Evolutionary conservation across 2,797 vertebrate genomes (phyloP).

Genomic region (Monodelphis domestica): DNA sequence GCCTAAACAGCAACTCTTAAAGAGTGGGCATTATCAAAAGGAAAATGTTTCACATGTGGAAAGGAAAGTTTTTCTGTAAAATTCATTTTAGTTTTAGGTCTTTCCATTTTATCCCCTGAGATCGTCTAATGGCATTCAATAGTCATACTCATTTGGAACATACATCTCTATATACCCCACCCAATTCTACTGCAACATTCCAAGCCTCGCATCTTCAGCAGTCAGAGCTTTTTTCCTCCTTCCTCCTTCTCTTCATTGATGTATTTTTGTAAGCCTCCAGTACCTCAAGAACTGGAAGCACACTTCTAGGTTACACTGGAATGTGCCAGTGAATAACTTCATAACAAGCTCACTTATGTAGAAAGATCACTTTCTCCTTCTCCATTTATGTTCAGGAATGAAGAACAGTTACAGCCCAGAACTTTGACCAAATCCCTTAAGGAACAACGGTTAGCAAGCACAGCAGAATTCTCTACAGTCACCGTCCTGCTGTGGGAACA

Average conservation of each 20-base stretch:
- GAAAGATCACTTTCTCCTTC: not conserved
- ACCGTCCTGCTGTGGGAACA: not conserved
- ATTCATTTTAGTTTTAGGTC: not conserved
- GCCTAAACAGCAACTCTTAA: not conserved
- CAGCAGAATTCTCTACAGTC: not conserved
- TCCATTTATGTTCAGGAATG: not conserved
- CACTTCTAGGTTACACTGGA: not conserved
- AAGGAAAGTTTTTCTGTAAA: not conserved
- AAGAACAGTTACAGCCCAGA: not conserved
- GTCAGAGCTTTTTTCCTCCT: not conserved
- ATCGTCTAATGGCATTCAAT: not conserved
- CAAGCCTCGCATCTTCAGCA: not conserved
- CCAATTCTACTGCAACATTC: not conserved
- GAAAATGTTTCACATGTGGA: not conserved
- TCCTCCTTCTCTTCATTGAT: not conserved
- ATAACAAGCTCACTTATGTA: not conserved
- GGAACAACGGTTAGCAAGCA: conserved; percentile 6
- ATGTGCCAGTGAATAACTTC: not conserved
- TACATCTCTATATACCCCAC: not conserved
- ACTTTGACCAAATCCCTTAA: not conserved
- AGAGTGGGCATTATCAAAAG: not conserved
- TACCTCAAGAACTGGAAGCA: not conserved
- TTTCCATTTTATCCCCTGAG: not conserved
- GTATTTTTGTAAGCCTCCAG: not conserved
- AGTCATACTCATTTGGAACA: not conserved